Base-by-base conservation (phyloP, 2,888 invertebrate species). In the Ornithoptera priamus region DNA sequence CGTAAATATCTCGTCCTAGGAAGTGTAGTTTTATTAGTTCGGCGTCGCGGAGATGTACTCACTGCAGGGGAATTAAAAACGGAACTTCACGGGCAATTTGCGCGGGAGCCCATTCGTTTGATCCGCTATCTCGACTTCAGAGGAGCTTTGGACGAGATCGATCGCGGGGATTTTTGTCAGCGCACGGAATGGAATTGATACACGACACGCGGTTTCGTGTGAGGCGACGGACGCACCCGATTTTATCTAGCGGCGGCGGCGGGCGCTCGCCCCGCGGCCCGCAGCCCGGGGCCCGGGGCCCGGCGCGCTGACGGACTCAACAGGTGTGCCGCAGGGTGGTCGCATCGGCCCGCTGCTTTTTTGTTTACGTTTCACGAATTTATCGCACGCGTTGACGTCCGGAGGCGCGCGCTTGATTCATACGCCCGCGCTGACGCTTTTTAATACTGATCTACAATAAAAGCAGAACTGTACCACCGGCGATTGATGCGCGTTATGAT, bases 361-460 rank as follows among this genome's bases (percentile, higher is more conserved):
- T 87, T 90, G 88, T 92, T 90, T 89, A 89, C 89, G 83, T 88
- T 87, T 86, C 85, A 88, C 87, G 81, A 89, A 89, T 90, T 89
- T 88, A 90, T 88, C 86, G 88, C 87, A 81, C 81, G 84, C 85
- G 89, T 83, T 85, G 89, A 90, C 89, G 89, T 90, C 89, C 87
- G 82, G 85, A 89, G 87, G 89, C 88, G 86, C 82, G 80, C 83
- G 83, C 86, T 88, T 91, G 92, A 92, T 91, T 90, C 89, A 90
- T 89, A 82, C 84, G 86, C 89, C 85, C 84, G 85, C 86, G 83
- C 86, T 89, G 90, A 90, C 90, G 86, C 90, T 88, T 90, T 92
- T 91, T 91, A 91, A 92, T 91, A 89, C 91, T 89, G 90, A 91
- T 92, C 90, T 89, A 92, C 91, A 92, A 92, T 91, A 92, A 92